phyloP scores from a whole-genome alignment of 2,888 invertebrate genomes.

The Sesia bembeciformis region DNA sequence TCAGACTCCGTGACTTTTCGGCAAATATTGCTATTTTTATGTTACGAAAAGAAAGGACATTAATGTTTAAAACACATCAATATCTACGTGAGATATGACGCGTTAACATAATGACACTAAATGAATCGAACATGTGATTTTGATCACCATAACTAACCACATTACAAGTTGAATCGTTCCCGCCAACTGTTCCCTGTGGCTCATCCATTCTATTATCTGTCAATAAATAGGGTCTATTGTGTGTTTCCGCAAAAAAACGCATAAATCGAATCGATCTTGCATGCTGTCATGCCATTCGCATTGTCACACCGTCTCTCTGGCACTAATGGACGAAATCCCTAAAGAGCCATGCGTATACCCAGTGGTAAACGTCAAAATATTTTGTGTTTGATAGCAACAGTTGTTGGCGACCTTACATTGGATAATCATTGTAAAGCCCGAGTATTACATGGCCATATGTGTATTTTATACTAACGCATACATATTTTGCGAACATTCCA shows the following conservation, averaged over 20 bases:
- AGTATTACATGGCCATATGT: too few relatives aligned
- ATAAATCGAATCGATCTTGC: constrained; percentile 72
- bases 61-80: too few relatives aligned
- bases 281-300: constrained; percentile 52
- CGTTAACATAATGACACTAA: constrained; percentile 26
- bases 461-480: too few relatives aligned
- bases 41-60: too few relatives aligned
- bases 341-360: constrained; percentile 57
- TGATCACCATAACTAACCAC: constrained; percentile 70
- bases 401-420: background rate
- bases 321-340: constrained; percentile 49
- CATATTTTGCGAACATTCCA: too few relatives aligned
- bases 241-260: constrained; percentile 55
- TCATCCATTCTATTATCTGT: constrained; percentile 56
- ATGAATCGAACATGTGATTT: constrained; percentile 61
- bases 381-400: constrained; percentile 35
- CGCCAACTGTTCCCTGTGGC: constrained; percentile 55
- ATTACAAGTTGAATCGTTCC: constrained; percentile 53
- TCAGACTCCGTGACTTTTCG: too few relatives aligned
- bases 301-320: constrained; percentile 34
- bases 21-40: too few relatives aligned
- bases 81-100: constrained; percentile 7
- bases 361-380: constrained; percentile 67
- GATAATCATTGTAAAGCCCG: too few relatives aligned
- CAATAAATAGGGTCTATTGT: constrained; percentile 65